phyloP scores from a whole-genome alignment of 2,113 vertebrate species.

The Todiramphus saurophagus region DNA sequence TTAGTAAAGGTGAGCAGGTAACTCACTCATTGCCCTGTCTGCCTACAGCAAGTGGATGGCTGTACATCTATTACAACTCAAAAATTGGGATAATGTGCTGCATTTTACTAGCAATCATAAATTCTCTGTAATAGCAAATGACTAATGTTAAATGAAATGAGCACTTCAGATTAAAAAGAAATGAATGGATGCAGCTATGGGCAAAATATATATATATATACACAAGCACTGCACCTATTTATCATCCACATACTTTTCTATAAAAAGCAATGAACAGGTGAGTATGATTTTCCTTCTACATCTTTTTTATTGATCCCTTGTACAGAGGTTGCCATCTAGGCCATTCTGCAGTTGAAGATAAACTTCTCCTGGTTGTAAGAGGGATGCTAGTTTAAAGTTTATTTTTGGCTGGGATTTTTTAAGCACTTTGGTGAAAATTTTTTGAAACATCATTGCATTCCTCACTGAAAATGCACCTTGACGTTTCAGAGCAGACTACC shows the following conservation, averaged over 20 bases:
- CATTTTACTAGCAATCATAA: background rate
- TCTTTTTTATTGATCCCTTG: background rate
- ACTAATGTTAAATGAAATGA: background rate
- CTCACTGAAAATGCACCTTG: constrained; percentile 41
- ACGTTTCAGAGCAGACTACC: background rate
- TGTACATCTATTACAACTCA: background rate
- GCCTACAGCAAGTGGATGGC: background rate
- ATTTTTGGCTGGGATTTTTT: background rate
- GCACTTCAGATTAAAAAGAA: background rate
- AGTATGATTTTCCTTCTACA: background rate
- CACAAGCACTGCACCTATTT: background rate
- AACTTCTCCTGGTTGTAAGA: background rate
- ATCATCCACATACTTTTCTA: background rate
- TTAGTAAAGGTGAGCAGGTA: background rate
- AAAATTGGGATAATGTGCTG: background rate
- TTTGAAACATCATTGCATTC: background rate
- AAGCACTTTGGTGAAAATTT: background rate
- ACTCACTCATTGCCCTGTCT: background rate
- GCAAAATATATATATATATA: background rate
- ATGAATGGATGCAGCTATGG: background rate
- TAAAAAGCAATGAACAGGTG: background rate
- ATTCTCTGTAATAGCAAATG: background rate
- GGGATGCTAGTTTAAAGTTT: background rate
- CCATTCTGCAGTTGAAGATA: background rate
- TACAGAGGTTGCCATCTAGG: background rate